These are phyloP conservation scores for Cochlearius cochlearius DNA, from an alignment of 2,113 vertebrate species.

Conservation along the genomic window DNA sequence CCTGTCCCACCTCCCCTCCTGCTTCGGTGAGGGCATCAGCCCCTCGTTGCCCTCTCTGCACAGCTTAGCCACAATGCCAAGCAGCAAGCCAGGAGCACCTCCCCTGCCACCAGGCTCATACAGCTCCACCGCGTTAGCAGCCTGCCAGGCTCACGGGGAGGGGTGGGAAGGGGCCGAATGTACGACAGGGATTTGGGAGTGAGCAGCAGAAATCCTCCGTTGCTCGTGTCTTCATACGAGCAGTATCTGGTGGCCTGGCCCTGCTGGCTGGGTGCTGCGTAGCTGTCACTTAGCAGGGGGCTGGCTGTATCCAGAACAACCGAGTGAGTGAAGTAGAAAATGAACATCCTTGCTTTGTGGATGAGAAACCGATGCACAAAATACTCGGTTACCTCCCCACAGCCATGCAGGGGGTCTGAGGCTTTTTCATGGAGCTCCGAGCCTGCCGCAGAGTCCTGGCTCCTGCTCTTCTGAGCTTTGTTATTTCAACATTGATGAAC, in stretches of 20 bases:
- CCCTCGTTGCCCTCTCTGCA: neutral
- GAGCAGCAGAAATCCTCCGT: neutral
- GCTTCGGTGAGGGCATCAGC: neutral
- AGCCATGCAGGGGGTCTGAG: neutral
- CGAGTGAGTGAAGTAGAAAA: neutral
- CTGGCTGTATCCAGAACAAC: conserved; percentile 17
- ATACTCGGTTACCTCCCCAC: neutral
- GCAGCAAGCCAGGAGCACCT: neutral
- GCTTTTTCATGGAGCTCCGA: neutral
- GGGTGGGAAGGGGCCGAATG: neutral
- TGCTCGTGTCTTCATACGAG: neutral
- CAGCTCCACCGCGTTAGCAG: neutral
- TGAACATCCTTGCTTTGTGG: neutral
- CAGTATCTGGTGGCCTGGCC: neutral
- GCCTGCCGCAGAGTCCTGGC: neutral
- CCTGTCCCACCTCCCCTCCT: neutral
- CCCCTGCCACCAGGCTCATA: neutral
- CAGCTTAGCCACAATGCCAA: neutral
- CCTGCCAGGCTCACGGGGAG: neutral
- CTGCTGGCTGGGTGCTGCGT: neutral
- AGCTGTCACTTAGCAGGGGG: neutral
- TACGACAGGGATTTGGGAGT: neutral
- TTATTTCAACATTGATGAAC: neutral
- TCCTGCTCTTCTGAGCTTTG: neutral
- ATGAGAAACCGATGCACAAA: neutral